A percentile compares a stretch with the other conserved stretches of the same genome.
Conservation (phyloP, 2,888 invertebrate genomes). For the Macrosoma leucophasiata region DNA sequence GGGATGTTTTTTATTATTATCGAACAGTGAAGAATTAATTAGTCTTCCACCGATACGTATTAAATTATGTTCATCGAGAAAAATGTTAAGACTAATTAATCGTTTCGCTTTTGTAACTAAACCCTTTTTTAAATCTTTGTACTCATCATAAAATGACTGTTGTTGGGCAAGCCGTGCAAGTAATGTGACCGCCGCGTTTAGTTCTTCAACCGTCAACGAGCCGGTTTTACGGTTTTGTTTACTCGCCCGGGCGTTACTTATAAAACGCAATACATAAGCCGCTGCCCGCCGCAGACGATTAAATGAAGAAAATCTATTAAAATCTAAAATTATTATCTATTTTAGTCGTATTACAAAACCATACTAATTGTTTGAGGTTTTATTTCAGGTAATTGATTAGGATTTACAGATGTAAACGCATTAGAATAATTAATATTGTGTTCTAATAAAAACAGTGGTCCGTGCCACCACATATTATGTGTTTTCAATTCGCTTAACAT, state of each 20-base stretch:
- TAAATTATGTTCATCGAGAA: constrained; percentile 10
- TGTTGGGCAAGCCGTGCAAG: constrained; percentile 4
- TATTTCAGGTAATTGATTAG: background rate
- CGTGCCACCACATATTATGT: constrained; percentile 10
- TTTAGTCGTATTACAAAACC: background rate
- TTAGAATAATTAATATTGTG: constrained; percentile 1
- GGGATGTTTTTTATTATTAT: constrained; percentile 16
- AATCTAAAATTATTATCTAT: constrained; percentile 6
- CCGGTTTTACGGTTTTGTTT: constrained; percentile 8
- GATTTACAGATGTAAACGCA: background rate
- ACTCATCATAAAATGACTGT: constrained; percentile 9
- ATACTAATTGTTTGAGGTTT: background rate
- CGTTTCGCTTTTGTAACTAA: constrained; percentile 1
- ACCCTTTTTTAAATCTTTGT: constrained; percentile 1
- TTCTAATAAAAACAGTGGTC: constrained; percentile 3
- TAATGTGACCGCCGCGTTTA: constrained; percentile 1
- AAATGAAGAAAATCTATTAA: constrained; percentile 14
- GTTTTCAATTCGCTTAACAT: constrained; percentile 5
- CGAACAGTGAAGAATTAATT: constrained; percentile 13
- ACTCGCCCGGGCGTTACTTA: constrained; percentile 9
- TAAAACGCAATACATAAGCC: constrained; percentile 13
- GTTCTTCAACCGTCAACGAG: constrained; percentile 11
- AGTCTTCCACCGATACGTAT: constrained; percentile 15
- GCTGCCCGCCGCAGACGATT: constrained; percentile 11
- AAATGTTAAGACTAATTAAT: constrained; percentile 8